Evolutionary conservation across 2,797 vertebrate species (phyloP), one percentile per base, ranked within the genome.

Genomic region (Amblyraja radiata): DNA sequence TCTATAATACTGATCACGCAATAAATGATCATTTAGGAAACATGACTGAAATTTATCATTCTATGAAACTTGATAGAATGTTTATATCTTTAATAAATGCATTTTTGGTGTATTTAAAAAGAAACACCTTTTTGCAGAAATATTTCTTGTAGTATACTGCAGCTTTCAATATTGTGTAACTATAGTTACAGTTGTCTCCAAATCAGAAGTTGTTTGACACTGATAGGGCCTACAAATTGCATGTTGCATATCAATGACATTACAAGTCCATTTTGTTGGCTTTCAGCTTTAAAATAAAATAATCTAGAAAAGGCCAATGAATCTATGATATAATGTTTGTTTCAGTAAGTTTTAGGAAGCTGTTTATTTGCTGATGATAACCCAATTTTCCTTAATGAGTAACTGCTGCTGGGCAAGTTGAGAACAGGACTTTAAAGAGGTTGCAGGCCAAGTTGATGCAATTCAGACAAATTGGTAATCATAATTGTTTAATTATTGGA

Each of bases 71-170:
- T 73, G 88, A 73, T 61, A 73, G 23, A 28, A 36, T 6, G 73
- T 90, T 32, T 68, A 28, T 11, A 13, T 61, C 6, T 36, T 92
- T 92, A 23, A 28, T 74, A 92, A 92, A 92, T 54, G 46, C 46
- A 11, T 76, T 39, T 32, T 74, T 92, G 90, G 39, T 76, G 23
- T 74, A 36, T 84, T 84, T 61, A 28, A 11, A 25, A 91, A 73
- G 36, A 90, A 16, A n/a, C 1, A 25, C 10, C 5, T 76, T 92
- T 76, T 92, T 74, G 6, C 68, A 39, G 73, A 92, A 74, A 28
- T 76, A 23, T 74, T 54, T 74, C 39, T 76, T 92, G 71, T 92
- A 92, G 71, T 92, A 76, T 92, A 92, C 39, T 92, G 71, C 90
- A 92, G 90, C 90, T 76, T 92, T 92, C 32, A 92, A 46, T 92